phyloP scores from a whole-genome alignment of 2,797 vertebrate genomes.

The Anas flavirostris region DNA sequence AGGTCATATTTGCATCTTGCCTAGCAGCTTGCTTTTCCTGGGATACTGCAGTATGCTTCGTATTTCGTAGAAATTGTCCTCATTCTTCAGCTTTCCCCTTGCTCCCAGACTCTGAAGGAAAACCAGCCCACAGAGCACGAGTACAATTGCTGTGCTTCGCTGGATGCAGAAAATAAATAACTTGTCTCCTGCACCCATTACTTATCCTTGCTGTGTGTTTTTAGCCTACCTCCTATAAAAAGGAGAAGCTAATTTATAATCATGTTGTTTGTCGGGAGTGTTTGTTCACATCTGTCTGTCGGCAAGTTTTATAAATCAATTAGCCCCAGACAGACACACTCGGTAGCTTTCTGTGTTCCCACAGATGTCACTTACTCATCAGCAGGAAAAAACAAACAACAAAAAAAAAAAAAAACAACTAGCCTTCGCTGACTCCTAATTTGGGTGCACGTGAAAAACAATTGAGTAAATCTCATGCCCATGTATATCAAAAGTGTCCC shows the following conservation, averaged over 20 bases:
- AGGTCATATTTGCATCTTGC: background rate
- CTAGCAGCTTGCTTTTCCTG: background rate
- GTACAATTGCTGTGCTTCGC: background rate
- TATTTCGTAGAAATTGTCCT: background rate
- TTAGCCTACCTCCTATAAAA: constrained; percentile 46
- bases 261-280: constrained; percentile 45
- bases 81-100: background rate
- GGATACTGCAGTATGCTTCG: background rate
- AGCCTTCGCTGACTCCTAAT: background rate
- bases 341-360: constrained; percentile 61
- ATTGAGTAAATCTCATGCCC: constrained; percentile 49
- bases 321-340: constrained; percentile 69
- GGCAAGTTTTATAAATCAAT: constrained; percentile 74
- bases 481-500: constrained; percentile 16
- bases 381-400: background rate
- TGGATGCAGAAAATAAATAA: constrained; percentile 60
- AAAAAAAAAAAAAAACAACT: background rate
- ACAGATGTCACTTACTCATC: constrained; percentile 71
- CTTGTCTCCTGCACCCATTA: constrained; percentile 40
- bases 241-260: constrained; percentile 67
- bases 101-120: background rate
- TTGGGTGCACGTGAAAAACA: constrained; percentile 33
- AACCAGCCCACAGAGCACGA: background rate
- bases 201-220: constrained; percentile 54
- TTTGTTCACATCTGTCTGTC: constrained; percentile 69